Conservation (phyloP, 2,797 vertebrate genomes). For the Pseudochaenichthys georgianus region DNA sequence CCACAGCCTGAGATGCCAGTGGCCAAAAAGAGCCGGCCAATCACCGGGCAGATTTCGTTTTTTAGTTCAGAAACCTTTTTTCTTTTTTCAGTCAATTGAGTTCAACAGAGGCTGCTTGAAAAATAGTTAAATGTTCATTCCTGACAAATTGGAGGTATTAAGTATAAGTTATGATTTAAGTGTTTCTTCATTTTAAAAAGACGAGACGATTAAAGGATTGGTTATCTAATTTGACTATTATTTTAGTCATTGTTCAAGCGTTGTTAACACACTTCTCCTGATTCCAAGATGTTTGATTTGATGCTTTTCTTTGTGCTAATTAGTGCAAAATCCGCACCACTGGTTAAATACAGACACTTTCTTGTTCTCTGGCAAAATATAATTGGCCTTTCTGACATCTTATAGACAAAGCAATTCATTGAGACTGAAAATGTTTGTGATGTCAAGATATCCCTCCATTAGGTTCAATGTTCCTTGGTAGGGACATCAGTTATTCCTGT, state of each 20-base stretch:
- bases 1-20: slow-evolving; percentile 45
- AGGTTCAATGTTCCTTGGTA: background rate
- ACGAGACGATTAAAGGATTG: background rate
- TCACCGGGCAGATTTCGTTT: slow-evolving; percentile 26
- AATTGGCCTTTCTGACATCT: background rate
- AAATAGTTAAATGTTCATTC: background rate
- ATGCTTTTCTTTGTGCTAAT: background rate
- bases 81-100: slow-evolving; percentile 9
- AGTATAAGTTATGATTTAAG: background rate
- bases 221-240: background rate
- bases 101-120: slow-evolving; percentile 9
- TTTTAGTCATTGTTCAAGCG: background rate
- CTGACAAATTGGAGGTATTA: background rate
- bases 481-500: too few species aligned
- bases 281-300: background rate
- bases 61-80: slow-evolving; percentile 35
- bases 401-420: background rate
- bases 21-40: slow-evolving; percentile 54
- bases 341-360: background rate
- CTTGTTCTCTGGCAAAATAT: background rate
- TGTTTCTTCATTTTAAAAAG: background rate
- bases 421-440: background rate
- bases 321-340: too few species aligned
- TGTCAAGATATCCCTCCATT: background rate
- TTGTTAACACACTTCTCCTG: background rate